phyloP scores from a whole-genome alignment of 1,140 invertebrate species.

The Neodiprion virginianus region DNA sequence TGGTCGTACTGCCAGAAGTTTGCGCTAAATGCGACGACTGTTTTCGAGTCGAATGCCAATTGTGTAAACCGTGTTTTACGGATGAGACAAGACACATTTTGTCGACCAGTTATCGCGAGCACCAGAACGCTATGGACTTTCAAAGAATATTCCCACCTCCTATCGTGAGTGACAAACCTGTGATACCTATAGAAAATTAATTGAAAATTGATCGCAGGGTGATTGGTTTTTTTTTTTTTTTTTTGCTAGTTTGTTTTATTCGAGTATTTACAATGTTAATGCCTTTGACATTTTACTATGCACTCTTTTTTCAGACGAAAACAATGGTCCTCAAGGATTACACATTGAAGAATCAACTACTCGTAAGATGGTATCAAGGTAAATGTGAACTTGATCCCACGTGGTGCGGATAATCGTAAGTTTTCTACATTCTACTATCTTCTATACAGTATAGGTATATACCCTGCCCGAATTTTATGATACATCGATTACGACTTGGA shows the following conservation, averaged over 20 bases:
- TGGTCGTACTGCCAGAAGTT: constrained; percentile 76
- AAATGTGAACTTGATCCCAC: constrained; percentile 77
- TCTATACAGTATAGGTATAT: too few relatives aligned
- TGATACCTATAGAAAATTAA: neutral
- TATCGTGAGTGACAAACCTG: constrained; percentile 66
- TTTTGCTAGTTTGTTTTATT: constrained; percentile 18
- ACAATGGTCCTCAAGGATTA: constrained; percentile 61
- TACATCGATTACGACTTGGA: too few relatives aligned
- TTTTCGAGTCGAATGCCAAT: constrained; percentile 70
- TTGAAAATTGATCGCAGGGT: neutral
- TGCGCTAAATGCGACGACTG: constrained; percentile 76
- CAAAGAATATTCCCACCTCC: constrained; percentile 81
- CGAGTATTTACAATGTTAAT: constrained; percentile 23
- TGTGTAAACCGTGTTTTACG: constrained; percentile 83
- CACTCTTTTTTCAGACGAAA: constrained; percentile 53
- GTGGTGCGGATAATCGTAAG: constrained; percentile 69
- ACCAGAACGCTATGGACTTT: constrained; percentile 79
- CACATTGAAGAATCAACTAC: constrained; percentile 70
- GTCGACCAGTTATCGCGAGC: constrained; percentile 77
- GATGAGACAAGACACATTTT: constrained; percentile 66
- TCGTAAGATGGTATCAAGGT: constrained; percentile 82
- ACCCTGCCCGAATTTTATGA: too few relatives aligned
- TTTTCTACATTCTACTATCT: neutral
- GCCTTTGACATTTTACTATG: constrained; percentile 21
- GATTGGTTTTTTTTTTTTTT: constrained; percentile 8